Evolutionary conservation across 2,888 invertebrate species (phyloP).

Genomic region (Adineta ricciae): DNA sequence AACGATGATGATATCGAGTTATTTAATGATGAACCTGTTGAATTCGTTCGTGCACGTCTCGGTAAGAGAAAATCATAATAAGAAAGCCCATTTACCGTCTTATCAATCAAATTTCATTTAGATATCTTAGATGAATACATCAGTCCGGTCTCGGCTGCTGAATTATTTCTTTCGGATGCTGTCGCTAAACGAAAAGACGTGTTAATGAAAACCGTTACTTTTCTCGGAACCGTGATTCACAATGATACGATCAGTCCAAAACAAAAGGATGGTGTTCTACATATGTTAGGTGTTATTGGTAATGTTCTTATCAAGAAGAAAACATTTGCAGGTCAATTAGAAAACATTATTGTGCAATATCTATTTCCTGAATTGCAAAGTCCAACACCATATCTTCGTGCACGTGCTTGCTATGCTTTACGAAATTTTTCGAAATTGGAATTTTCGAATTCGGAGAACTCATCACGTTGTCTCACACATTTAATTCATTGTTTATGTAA

Average conservation of each 20-base stretch:
- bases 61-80: background rate
- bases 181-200: slow-evolving; percentile 88
- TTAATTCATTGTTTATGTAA: slow-evolving; percentile 69
- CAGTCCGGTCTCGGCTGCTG: slow-evolving; percentile 86
- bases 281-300: slow-evolving; percentile 79
- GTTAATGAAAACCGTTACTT: slow-evolving; percentile 79
- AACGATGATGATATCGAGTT: slow-evolving; percentile 84
- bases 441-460: slow-evolving; percentile 68
- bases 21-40: slow-evolving; percentile 89
- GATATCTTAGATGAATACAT: slow-evolving; percentile 94
- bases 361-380: slow-evolving; percentile 84
- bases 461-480: slow-evolving; percentile 68
- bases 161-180: slow-evolving; percentile 68
- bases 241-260: slow-evolving; percentile 20
- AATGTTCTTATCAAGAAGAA: slow-evolving; percentile 57
- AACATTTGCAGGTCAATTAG: slow-evolving; percentile 81
- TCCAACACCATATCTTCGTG: slow-evolving; percentile 74
- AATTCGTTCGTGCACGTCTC: slow-evolving; percentile 53
- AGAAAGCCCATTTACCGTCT: background rate
- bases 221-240: slow-evolving; percentile 72
- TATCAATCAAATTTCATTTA: slow-evolving; percentile 23
- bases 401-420: slow-evolving; percentile 74
- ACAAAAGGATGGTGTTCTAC: slow-evolving; percentile 89
- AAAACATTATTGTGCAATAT: slow-evolving; percentile 75
- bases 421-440: slow-evolving; percentile 78